Conservation (phyloP, 2,888 invertebrate species). For the Biston betularia region DNA sequence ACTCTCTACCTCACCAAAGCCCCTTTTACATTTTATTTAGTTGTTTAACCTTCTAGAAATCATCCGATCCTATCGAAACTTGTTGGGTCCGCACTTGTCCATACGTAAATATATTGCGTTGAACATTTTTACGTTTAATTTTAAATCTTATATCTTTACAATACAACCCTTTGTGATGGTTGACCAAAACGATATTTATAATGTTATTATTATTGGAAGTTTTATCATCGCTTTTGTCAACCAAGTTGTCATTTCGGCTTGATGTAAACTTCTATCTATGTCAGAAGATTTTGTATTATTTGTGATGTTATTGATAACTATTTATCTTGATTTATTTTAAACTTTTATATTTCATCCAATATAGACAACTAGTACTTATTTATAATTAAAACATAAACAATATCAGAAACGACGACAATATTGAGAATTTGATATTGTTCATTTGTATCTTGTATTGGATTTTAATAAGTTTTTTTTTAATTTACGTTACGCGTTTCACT, state of each 20-base stretch:
- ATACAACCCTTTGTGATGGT: conserved; percentile 60
- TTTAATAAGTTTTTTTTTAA: conserved; percentile 1
- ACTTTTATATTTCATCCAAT: conserved; percentile 26
- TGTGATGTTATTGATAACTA: conserved; percentile 28
- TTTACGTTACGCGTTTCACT: not conserved
- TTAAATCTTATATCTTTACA: conserved; percentile 23
- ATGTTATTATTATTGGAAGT: not conserved
- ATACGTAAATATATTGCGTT: conserved; percentile 39
- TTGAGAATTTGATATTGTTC: conserved; percentile 2
- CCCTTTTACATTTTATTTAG: conserved; percentile 46
- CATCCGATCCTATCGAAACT: conserved; percentile 51
- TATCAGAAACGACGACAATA: not conserved
- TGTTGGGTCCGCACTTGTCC: conserved; percentile 67
- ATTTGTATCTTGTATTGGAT: conserved; percentile 4
- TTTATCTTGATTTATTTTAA: conserved; percentile 38
- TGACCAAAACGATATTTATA: conserved; percentile 56
- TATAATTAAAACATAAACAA: conserved; percentile 1
- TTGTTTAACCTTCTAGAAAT: conserved; percentile 35
- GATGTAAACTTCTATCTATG: conserved; percentile 42
- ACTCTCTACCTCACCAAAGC: conserved; percentile 44
- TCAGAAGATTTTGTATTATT: conserved; percentile 41
- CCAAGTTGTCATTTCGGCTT: conserved; percentile 37
- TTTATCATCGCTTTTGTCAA: conserved; percentile 55
- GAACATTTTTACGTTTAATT: conserved; percentile 29
- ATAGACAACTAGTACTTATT: not conserved